Conservation (phyloP, 2,888 invertebrate species). For the Abrostola triplasia region DNA sequence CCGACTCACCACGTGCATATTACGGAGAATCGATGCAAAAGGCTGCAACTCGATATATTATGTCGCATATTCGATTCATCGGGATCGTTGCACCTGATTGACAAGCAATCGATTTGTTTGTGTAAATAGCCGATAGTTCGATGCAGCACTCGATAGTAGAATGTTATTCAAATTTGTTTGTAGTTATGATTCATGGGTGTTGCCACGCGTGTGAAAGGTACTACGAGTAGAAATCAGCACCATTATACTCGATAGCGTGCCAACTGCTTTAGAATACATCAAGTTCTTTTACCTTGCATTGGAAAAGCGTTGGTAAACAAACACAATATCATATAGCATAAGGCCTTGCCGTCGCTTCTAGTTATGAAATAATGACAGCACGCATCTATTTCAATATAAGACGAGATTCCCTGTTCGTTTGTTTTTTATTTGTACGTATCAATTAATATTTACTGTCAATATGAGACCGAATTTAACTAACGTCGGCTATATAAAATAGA, state of each 20-base stretch:
- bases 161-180: conserved; percentile 35
- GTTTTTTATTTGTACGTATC: no score
- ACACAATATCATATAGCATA: conserved; percentile 12
- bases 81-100: conserved; percentile 55
- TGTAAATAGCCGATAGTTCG: conserved; percentile 21
- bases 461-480: no score
- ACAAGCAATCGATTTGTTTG: conserved; percentile 32
- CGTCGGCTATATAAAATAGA: no score
- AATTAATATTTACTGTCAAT: no score
- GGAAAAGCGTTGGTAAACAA: conserved; percentile 47
- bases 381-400: not conserved
- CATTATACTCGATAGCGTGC: conserved; percentile 33
- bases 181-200: conserved; percentile 32
- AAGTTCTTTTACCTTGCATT: conserved; percentile 11
- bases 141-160: conserved; percentile 8
- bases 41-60: conserved; percentile 46
- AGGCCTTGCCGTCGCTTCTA: not conserved
- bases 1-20: conserved; percentile 36
- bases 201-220: conserved; percentile 15
- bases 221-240: conserved; percentile 27
- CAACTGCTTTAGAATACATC: conserved; percentile 26
- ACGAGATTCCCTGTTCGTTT: not conserved
- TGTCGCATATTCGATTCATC: conserved; percentile 37
- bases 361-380: not conserved
- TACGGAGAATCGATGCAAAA: conserved; percentile 59